A percentile compares a stretch with the other conserved stretches of the same genome.
Evolutionary conservation across 2,888 invertebrate genomes (phyloP).

Genomic region (Mimas tiliae): DNA sequence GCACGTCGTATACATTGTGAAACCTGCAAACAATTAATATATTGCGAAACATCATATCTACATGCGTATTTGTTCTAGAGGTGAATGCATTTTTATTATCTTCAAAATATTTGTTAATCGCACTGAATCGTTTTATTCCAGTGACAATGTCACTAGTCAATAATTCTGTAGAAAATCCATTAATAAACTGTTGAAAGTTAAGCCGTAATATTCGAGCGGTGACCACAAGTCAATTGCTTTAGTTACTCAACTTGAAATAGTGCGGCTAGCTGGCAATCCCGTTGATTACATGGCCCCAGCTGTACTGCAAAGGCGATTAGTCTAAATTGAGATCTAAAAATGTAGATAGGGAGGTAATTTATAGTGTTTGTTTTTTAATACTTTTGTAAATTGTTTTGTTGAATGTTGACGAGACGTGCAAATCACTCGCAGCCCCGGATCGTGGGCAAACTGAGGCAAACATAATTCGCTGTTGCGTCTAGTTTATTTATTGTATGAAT

Average conservation of each 20-base stretch:
- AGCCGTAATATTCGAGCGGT: not conserved
- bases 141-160: not conserved
- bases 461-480: too few species aligned
- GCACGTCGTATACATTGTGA: conserved; percentile 99
- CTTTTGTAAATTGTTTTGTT: too few species aligned
- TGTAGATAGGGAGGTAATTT: conserved; percentile 9
- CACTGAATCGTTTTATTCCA: not conserved
- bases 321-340: conserved; percentile 17
- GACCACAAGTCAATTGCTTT: conserved; percentile 20
- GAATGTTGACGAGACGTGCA: not conserved
- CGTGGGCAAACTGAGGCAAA: too few species aligned
- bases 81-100: too few species aligned
- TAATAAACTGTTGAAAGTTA: not conserved
- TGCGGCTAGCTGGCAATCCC: not conserved
- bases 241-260: conserved; percentile 4
- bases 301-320: not conserved
- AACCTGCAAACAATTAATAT: conserved; percentile 85
- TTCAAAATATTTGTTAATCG: not conserved
- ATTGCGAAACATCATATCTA: too few species aligned
- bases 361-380: not conserved
- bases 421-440: too few species aligned
- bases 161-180: not conserved
- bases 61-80: too few species aligned
- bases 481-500: too few species aligned
- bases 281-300: conserved; percentile 11